Conservation (phyloP, 2,888 invertebrate genomes). For the Anticlea derivata region DNA sequence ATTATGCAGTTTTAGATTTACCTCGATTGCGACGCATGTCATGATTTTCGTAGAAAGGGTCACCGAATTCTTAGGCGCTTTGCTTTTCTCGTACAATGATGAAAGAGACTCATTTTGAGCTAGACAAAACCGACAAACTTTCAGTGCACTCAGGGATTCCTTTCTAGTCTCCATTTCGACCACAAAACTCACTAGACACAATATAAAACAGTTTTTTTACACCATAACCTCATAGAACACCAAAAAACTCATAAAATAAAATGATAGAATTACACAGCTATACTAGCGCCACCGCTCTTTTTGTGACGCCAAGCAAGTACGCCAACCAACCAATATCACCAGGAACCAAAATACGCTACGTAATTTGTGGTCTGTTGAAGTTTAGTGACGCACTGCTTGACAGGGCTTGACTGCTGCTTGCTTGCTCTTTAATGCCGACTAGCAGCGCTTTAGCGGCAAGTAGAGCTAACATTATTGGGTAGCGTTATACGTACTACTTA, state of each 20-base stretch:
- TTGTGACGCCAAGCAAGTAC: conserved; percentile 44
- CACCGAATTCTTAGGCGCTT: conserved; percentile 83
- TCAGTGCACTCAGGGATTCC: conserved; percentile 84
- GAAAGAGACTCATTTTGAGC: conserved; percentile 85
- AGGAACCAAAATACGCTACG: no score
- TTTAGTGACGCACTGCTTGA: no score
- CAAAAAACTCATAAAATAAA: conserved; percentile 38
- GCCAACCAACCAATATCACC: no score
- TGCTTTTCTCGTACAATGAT: conserved; percentile 86
- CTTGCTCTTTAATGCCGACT: no score
- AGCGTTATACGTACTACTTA: no score
- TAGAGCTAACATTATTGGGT: conserved; percentile 34
- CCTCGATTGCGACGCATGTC: conserved; percentile 91
- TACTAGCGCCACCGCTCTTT: conserved; percentile 53
- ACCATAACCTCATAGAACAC: conserved; percentile 59
- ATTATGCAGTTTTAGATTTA: conserved; percentile 53
- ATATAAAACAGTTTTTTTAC: conserved; percentile 40
- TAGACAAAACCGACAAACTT: conserved; percentile 90
- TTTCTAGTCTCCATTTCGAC: conserved; percentile 85
- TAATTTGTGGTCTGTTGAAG: no score
- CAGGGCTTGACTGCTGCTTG: no score
- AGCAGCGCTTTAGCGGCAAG: conserved; percentile 42
- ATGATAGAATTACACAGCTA: conserved; percentile 30
- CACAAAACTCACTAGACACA: conserved; percentile 29
- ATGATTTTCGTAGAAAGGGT: conserved; percentile 89